Evolutionary conservation across 2,113 vertebrate genomes (phyloP).

Genomic region (Phainopepla nitens): DNA sequence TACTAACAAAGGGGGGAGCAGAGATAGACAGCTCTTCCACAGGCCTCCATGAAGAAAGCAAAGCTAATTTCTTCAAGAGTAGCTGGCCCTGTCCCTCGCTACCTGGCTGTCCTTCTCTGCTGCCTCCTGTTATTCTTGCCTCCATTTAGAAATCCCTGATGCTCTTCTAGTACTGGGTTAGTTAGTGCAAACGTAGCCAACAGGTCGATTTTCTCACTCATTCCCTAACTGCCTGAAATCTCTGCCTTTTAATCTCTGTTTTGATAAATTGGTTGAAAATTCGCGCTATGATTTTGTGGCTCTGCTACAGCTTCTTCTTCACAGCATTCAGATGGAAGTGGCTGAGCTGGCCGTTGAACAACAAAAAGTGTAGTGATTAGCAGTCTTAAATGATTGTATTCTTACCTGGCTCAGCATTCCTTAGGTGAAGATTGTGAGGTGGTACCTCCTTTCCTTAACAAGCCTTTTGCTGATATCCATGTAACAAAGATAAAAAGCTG

Average conservation of each 20-base stretch:
- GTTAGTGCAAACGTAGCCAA: constrained; percentile 71
- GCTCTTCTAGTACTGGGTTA: constrained; percentile 79
- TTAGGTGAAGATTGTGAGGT: not conserved
- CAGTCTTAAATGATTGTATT: not conserved
- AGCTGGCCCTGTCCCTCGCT: constrained; percentile 54
- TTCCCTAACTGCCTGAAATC: constrained; percentile 47
- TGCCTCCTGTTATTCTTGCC: constrained; percentile 61
- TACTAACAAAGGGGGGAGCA: constrained; percentile 63
- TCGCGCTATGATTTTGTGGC: not conserved
- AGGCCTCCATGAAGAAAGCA: constrained; percentile 33
- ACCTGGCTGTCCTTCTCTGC: constrained; percentile 56
- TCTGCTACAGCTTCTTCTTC: constrained; percentile 43
- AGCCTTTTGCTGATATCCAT: not conserved
- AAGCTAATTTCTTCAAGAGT: constrained; percentile 64
- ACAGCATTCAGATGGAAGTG: not conserved
- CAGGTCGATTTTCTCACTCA: constrained; percentile 32
- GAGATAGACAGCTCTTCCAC: not conserved
- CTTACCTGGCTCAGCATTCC: not conserved
- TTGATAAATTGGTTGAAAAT: constrained; percentile 56
- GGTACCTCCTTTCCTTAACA: not conserved
- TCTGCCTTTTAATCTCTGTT: constrained; percentile 48
- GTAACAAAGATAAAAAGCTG: not conserved
- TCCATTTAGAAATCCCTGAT: constrained; percentile 78
- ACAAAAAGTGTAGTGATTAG: not conserved
- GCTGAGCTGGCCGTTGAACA: constrained; percentile 13